Base-by-base conservation (phyloP, 2,888 invertebrate species). In the Trimorus sp. region DNA sequence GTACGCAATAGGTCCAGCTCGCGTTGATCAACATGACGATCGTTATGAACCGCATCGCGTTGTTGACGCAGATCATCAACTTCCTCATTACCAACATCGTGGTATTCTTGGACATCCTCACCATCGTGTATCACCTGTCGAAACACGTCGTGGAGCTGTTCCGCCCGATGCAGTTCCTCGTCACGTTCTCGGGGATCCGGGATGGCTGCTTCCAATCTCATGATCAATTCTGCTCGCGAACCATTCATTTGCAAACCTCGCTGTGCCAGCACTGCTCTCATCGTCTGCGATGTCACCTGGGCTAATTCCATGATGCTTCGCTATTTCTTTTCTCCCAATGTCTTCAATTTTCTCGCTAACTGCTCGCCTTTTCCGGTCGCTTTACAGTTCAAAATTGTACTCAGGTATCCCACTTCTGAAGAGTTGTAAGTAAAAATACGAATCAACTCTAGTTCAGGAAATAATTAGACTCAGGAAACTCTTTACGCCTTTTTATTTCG, bases 1-100 rank as follows among this genome's bases (percentile, higher is more conserved):
- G 58, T 40, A n/a, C 40, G 40, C 11, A 59, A 42, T 3, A 59
- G 40, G 9, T 40, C 58, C 14, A 59, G 9, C 16, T 59, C 58
- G 8, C 58, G 12, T 48, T 48, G 48, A 12, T 48, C n/a, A 14
- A 48, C n/a, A 7, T n/a, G 48, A n/a, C 12, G 12, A n/a, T 14
- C n/a, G 7, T 12, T n/a, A 12, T 12, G 48, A 14, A n/a, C 14
- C n/a, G 3, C 48, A 48, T 48, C 40, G 40, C 9, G 40, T 9
- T 8, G 40, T 40, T 40, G 40, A 40, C 9, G n/a, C 6, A 48
- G 7, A 6, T 48, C 12, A 12, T 48, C 12, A 12, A 48, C 48
- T 48, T 48, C 48, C n/a, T 48, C 12, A n/a, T 48, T 48, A 48
- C 48, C 48, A n/a, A 48, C 48, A n/a, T 40, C 40, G 12, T 8